Conservation (phyloP, 2,888 invertebrate genomes). For the Panopea generosa region DNA sequence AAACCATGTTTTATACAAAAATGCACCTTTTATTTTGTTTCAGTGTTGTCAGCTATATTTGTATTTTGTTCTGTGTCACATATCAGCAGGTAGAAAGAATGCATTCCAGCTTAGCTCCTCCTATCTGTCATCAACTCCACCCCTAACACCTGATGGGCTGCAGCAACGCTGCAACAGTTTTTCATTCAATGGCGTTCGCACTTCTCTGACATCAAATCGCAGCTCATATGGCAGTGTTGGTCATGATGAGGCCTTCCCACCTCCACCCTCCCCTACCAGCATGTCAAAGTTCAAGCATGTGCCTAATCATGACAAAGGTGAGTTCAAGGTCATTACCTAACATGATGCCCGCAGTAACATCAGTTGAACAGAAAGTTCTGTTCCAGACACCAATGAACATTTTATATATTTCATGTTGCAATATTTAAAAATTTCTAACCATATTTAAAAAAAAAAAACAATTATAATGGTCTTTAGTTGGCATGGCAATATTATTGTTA, state of each 20-base stretch:
- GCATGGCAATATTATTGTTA: no score
- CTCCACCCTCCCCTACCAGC: conserved; percentile 75
- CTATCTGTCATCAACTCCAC: conserved; percentile 22
- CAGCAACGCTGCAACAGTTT: conserved; percentile 37
- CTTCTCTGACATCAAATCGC: conserved; percentile 36
- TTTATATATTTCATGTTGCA: no score
- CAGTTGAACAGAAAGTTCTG: no score
- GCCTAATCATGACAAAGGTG: conserved; percentile 26
- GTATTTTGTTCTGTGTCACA: conserved; percentile 7
- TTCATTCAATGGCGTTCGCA: conserved; percentile 29
- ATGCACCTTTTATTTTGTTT: no score
- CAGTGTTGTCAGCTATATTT: no score
- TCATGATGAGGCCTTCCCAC: conserved; percentile 76
- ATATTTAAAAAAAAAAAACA: no score
- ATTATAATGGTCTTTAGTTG: no score
- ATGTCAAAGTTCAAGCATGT: conserved; percentile 59
- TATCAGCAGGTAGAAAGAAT: conserved; percentile 45
- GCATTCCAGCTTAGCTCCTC: conserved; percentile 36
- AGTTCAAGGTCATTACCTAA: conserved; percentile 19
- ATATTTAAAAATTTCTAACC: no score
- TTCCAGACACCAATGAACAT: no score
- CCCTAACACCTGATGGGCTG: conserved; percentile 39
- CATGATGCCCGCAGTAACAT: conserved; percentile 3
- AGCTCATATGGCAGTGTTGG: conserved; percentile 69
- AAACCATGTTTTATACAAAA: no score